Base-by-base conservation (phyloP, 2,888 invertebrate genomes). In the Germaria angustata region DNA sequence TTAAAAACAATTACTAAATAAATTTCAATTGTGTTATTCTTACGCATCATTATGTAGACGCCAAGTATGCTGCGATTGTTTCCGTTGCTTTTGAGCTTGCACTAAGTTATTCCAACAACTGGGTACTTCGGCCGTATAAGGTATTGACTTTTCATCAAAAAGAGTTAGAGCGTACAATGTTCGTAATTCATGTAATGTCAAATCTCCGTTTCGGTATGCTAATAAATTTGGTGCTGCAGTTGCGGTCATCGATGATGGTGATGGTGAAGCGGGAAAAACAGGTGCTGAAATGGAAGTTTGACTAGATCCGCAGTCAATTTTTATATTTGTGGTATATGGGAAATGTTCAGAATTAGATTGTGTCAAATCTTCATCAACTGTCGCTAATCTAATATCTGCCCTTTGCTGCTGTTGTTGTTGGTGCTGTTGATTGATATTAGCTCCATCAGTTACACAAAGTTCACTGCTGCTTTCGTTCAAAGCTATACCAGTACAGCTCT, bases 31-130 rank as follows among this genome's bases (percentile, higher is more conserved):
- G n/a, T 0, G 0, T 1, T 53, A 32, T 51, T 68, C 92, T 89
- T 89, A 96, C 91, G 95, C 94, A 86, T 97, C 97, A 85, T 95
- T 95, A 88, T 97, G 96, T 28, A 97, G 92, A 68, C 97, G 93
- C 97, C 97, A 98, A 0, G 97, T 96, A 88, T 95, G 94, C 88
- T 97, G 97, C 1, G 97, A 96, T 90, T 97, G 96, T 41, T 96
- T 94, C 17, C 98, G 92, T 86, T 97, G 97, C 77, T 97, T 94
- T 89, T 97, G 97, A 5, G 97, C 97, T 84, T 97, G 97, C 86
- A 97, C 96, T 87, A 98, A 93, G 90, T 98, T 97, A 85, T 95
- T 96, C 98, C 98, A 98, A 90, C 97, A 98, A 3, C 97, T 95
- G 0, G 98, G 97, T 2, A 97, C 97, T 15, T 97, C 97, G 0